Conservation (phyloP, 2,797 vertebrate genomes). For the Helicolenus hilgendorfi region DNA sequence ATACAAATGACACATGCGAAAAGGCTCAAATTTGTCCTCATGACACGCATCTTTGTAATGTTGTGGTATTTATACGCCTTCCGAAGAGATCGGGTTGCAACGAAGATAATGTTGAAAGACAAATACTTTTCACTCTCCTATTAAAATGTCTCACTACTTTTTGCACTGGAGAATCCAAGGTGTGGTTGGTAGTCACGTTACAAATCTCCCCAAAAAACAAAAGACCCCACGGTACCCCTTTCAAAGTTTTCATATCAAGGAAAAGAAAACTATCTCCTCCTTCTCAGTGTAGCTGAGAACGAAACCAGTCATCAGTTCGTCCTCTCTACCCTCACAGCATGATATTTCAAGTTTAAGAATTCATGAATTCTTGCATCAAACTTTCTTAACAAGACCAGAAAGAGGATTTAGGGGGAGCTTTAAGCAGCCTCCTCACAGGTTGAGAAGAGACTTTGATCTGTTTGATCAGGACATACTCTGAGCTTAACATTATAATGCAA, state of each 20-base stretch:
- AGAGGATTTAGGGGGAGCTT: conserved; percentile 10
- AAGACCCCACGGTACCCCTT: not conserved
- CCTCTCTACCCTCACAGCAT: not conserved
- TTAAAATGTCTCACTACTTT: not conserved
- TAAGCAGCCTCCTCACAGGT: conserved; percentile 39
- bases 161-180: not conserved
- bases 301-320: not conserved
- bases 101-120: not conserved
- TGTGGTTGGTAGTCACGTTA: not conserved
- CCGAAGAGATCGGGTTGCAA: not conserved
- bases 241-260: not conserved
- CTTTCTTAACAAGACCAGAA: conserved; percentile 41
- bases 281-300: not conserved
- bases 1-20: too few relatives aligned
- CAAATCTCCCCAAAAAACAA: not conserved
- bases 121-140: not conserved
- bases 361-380: conserved; percentile 40
- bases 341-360: conserved; percentile 50
- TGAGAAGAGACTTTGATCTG: conserved; percentile 58
- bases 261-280: not conserved
- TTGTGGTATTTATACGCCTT: too few relatives aligned
- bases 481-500: conserved; percentile 47
- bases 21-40: too few relatives aligned
- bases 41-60: too few relatives aligned
- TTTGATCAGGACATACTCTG: conserved; percentile 58